Base-by-base conservation (phyloP, 37 sponge, comb jelly and placozoan genomes). In the Geodia barretti region DNA sequence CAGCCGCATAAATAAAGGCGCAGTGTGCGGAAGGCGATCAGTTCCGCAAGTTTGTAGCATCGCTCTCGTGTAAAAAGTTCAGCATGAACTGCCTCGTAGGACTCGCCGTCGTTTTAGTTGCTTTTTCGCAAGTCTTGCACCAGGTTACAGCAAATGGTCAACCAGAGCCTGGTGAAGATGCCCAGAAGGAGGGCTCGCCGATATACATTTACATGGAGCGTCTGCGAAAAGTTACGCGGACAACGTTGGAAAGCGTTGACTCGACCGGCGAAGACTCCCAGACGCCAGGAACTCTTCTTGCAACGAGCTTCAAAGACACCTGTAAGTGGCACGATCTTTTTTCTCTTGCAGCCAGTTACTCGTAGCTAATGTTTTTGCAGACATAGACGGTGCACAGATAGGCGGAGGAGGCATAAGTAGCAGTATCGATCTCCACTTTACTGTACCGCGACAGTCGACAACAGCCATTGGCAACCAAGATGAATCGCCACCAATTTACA, bases 171-270 rank as follows among this genome's bases (percentile, higher is more conserved):
- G 60, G 11, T 58, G 60, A 58, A 58, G 60, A 58, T 24, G 67
- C 67, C n/a, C 26, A 9, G 7, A 70, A 30, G 4, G 70, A 35
- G 24, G 5, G 31, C 8, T 77, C 64, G 17, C 83, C 83, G 36
- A 66, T 75, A 39, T 66, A 75, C 21, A 32, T 74, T n/a, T 83
- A 83, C 75, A 83, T 83, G 83, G 19, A 74, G 68, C 36, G 23
- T 28, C 75, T 74, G 19, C 66, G 37, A 20, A 25, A 74, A 47
- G 11, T 14, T 14, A 17, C 54, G 54, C 54, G 54, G 54, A 47
- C 7, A 17, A 14, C 14, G 54, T 17, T 14, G 14, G 54, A 47
- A 64, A 65, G 28, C 60, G 1, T 30, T 70, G 72, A 31, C 30
- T 26, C 1, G 41, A 29, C 21, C 60, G 81, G 54, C 21, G 73